Base-by-base conservation (phyloP, 2,888 invertebrate species). In the Spialia ferax region DNA sequence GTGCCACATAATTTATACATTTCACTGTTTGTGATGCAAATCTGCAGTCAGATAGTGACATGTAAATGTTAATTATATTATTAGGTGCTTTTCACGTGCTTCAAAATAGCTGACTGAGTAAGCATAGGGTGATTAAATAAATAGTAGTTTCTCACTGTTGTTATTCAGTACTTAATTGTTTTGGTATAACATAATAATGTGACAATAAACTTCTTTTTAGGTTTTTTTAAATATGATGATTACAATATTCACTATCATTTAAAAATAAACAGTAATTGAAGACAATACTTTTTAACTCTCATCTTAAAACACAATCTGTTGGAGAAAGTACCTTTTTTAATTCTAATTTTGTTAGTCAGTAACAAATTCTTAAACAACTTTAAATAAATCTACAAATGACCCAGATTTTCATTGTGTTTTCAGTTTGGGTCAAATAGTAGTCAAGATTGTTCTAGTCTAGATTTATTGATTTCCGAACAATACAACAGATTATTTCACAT, bases 41-140 rank as follows among this genome's bases (percentile, higher is more conserved):
- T 5, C 11, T 35, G 35, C 22, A 45, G 20, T 35, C 35, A 15
- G 22, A 63, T 50, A 52, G 38, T 52, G 26, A 38, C 38, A 29
- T 55, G 15, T 29, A 63, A 54, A 5, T 38, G 45, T 26, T 63
- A 45, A 55, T 63, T 5, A 45, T 45, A 45, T 18, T 8, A 15
- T 57, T 65, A 65, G 50, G 50, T 57, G 57, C 64, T 65, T 65
- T 50, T 15, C 15, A 52, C 29, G 29, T 55, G 54, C 54, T 55
- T 55, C 15, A 55, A 48, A n/a, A 55, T 29, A 52, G 52, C 22
- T 62, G 62, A 62, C 62, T 62, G 62, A 62, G 23, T 62, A 62
- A 62, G 13, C 15, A 15, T 23, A 52, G 62, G 52, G 35, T 29
- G 63, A 55, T 55, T 42, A 38, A 23, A 55, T 38, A 54, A n/a